These are phyloP conservation scores for Mizuhopecten yessoensis DNA, from an alignment of 1,140 invertebrate species.

Conservation along the genomic window DNA sequence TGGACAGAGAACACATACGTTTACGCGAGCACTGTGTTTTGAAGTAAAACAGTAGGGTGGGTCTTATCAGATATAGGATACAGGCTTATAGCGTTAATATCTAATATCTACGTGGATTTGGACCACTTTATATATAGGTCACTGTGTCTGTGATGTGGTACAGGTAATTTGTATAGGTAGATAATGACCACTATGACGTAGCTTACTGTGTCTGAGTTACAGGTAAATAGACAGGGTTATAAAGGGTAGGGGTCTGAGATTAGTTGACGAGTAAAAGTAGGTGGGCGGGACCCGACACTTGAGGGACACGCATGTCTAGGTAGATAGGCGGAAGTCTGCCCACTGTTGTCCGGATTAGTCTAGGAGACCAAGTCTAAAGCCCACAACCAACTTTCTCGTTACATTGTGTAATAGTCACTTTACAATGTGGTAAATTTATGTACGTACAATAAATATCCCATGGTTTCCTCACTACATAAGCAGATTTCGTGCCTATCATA, in stretches of 20 bases:
- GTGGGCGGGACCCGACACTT: not conserved
- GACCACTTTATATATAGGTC: not conserved
- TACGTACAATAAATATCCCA: not conserved
- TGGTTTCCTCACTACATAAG: not conserved
- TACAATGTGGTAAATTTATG: not conserved
- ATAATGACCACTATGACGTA: not conserved
- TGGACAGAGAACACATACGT: too few relatives aligned
- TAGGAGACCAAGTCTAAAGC: not conserved
- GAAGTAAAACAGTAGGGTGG: too few relatives aligned
- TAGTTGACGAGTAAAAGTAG: not conserved
- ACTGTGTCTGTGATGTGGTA: slow-evolving; percentile 9
- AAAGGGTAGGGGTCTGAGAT: not conserved
- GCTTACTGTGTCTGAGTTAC: not conserved
- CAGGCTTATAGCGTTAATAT: too few relatives aligned
- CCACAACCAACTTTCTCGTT: not conserved
- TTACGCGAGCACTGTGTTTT: too few relatives aligned
- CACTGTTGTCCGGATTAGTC: not conserved
- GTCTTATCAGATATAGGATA: too few relatives aligned
- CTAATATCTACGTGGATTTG: too few relatives aligned
- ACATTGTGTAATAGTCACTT: not conserved
- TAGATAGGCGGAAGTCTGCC: slow-evolving; percentile 10
- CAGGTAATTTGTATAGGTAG: too few relatives aligned
- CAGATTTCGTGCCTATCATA: too few relatives aligned
- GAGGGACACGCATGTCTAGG: not conserved
- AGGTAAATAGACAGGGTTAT: not conserved